Percentiles rank a stretch among this genome's conserved stretches.
Conservation (phyloP, 2,888 invertebrate genomes). For the Pardosa pseudoannulata region DNA sequence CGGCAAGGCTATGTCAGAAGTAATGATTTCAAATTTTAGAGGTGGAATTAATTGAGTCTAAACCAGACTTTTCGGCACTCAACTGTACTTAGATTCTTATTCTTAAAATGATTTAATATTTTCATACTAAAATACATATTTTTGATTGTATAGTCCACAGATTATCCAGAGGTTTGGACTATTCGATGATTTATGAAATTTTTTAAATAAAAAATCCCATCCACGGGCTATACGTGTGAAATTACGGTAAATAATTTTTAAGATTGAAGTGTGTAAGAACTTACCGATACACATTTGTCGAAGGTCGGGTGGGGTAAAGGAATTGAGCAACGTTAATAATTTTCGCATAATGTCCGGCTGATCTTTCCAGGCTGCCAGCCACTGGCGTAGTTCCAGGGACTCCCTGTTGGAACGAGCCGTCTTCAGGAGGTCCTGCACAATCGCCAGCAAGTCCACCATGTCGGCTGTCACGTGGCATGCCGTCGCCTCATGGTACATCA, state of each 20-base stretch:
- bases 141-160: no score
- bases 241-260: no score
- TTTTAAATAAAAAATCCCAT: not conserved
- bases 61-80: no score
- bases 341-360: conserved; percentile 92
- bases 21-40: no score
- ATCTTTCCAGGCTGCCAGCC: conserved; percentile 82
- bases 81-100: no score
- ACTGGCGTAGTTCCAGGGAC: conserved; percentile 83
- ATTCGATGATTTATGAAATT: no score
- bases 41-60: no score
- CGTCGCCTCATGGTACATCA: conserved; percentile 95
- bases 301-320: conserved; percentile 91
- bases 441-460: conserved; percentile 86
- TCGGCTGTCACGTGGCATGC: conserved; percentile 91
- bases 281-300: conserved; percentile 87
- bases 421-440: conserved; percentile 80
- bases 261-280: conserved; percentile 70
- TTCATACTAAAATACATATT: no score
- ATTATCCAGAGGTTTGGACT: conserved; percentile 1
- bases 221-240: no score
- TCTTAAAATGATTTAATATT: no score
- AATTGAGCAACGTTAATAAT: conserved; percentile 90
- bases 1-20: no score
- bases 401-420: conserved; percentile 78